Evolutionary conservation across 2,113 vertebrate genomes (phyloP).

Genomic region (Tyrannus savana): DNA sequence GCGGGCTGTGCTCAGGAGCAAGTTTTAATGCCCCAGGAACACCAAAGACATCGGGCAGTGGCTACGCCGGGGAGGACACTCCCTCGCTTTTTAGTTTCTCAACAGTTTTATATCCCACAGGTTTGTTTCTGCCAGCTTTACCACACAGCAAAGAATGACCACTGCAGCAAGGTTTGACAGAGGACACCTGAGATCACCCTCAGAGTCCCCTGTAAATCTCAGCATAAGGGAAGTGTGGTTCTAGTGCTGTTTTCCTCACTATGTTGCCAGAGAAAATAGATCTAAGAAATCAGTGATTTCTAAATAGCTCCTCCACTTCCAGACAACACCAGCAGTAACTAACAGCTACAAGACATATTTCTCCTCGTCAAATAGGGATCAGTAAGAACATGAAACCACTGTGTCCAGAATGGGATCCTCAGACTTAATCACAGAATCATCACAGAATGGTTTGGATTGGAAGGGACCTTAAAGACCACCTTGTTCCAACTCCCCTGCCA

Average conservation of each 20-base stretch:
- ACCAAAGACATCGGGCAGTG: neutral
- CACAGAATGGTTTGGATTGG: neutral
- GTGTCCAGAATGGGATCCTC: neutral
- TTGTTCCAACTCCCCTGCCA: neutral
- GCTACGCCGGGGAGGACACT: fast-evolving
- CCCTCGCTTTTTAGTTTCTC: neutral
- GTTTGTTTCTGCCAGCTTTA: neutral
- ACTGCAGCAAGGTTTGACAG: neutral
- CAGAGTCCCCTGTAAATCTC: neutral
- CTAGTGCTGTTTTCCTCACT: neutral
- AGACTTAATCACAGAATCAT: neutral
- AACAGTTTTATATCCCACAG: neutral
- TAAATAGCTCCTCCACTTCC: neutral
- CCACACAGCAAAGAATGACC: neutral
- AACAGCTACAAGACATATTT: neutral
- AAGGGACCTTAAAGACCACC: neutral
- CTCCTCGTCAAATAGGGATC: neutral
- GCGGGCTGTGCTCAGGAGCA: neutral
- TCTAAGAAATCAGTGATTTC: neutral
- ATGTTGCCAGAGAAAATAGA: neutral
- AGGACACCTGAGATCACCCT: neutral
- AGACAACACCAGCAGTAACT: neutral
- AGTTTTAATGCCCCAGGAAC: neutral
- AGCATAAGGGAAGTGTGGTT: neutral
- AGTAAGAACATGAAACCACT: too few relatives aligned